Percentiles rank a stretch among this genome's conserved stretches.
These are phyloP conservation scores for Zoanthus sansibaricus DNA, from an alignment of 92 coral and sea anemone genomes.

Conservation along the genomic window DNA sequence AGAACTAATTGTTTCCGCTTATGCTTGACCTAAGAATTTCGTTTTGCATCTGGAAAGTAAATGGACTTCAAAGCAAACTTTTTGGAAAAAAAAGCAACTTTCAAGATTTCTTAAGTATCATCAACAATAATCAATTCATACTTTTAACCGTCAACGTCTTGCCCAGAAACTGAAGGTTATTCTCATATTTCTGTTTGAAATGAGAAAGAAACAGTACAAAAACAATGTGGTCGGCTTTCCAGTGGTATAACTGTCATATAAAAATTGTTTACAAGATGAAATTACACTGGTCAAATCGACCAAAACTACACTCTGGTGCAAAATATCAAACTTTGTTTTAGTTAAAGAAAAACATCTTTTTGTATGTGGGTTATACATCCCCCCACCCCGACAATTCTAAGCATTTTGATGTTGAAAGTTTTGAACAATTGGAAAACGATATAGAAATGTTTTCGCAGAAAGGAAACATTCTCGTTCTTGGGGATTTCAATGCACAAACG, in stretches of 20 bases:
- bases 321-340: conserved; percentile 14
- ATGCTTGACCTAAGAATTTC: background rate
- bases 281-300: conserved; percentile 21
- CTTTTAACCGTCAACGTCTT: background rate
- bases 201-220: background rate
- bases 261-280: background rate
- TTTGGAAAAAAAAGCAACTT: conserved; percentile 1
- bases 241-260: conserved; percentile 7
- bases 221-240: conserved; percentile 6
- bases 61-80: conserved; percentile 1
- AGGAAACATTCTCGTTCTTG: conserved; percentile 21
- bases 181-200: background rate
- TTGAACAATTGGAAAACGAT: conserved; percentile 33
- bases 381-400: conserved; percentile 41
- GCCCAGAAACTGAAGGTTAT: background rate
- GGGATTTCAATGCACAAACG: conserved; percentile 34
- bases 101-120: background rate
- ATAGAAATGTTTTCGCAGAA: conserved; percentile 10
- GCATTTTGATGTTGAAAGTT: conserved; percentile 18
- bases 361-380: conserved; percentile 42
- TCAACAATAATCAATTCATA: conserved; percentile 5
- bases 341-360: conserved; percentile 21
- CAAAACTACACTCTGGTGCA: conserved; percentile 31
- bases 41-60: background rate
- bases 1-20: no score